Conservation (phyloP, 2,113 vertebrate species). For the Vidua chalybeata region DNA sequence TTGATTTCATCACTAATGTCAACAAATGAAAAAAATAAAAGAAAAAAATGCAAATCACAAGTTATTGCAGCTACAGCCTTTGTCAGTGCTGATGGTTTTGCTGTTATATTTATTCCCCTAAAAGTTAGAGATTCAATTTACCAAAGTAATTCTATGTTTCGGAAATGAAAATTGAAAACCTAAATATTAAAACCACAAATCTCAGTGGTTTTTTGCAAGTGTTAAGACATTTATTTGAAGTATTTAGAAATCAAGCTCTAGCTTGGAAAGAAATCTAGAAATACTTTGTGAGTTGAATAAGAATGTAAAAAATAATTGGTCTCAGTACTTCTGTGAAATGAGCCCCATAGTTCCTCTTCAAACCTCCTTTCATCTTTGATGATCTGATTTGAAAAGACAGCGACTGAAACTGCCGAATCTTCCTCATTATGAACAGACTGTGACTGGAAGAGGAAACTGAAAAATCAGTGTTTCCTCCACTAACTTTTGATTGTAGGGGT, state of each 20-base stretch:
- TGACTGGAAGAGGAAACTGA: neutral
- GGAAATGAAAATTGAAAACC: neutral
- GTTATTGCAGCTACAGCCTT: neutral
- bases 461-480: neutral
- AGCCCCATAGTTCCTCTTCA: neutral
- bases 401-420: neutral
- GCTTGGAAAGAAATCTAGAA: neutral
- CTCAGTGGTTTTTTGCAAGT: neutral
- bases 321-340: neutral
- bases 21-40: neutral
- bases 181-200: neutral
- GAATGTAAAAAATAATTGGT: neutral
- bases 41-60: neutral
- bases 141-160: neutral
- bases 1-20: neutral
- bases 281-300: neutral
- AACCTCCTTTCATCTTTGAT: neutral
- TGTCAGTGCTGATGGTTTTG: neutral
- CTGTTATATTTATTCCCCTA: neutral
- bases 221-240: neutral
- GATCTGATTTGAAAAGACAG: neutral
- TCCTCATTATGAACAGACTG: neutral
- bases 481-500: neutral
- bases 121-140: neutral
- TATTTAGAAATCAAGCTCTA: neutral